Evolutionary conservation across 2,113 vertebrate species (phyloP).

Genomic region (Urocitellus parryii): DNA sequence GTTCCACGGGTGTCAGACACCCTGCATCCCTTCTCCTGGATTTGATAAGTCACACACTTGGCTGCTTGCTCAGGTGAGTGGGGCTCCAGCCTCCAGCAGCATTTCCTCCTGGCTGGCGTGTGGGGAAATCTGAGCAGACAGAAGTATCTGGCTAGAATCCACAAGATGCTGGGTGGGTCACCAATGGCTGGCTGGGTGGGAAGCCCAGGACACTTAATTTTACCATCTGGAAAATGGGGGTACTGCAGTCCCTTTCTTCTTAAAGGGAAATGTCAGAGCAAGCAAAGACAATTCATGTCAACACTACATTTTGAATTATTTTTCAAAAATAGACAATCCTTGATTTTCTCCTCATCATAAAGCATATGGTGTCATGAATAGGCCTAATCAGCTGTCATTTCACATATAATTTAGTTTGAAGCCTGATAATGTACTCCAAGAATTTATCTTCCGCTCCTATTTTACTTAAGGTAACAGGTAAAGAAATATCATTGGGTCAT

Average conservation of each 20-base stretch:
- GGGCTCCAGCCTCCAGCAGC: not conserved
- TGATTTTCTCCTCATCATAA: not conserved
- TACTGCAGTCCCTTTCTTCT: not conserved
- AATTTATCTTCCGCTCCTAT: not conserved
- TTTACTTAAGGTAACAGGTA: not conserved
- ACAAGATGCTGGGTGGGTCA: not conserved
- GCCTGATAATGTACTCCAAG: no score
- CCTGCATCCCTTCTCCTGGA: not conserved
- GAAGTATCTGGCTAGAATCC: not conserved
- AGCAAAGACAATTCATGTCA: not conserved
- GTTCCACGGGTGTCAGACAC: not conserved
- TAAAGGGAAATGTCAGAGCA: not conserved
- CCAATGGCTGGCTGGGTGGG: not conserved
- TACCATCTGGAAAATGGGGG: not conserved
- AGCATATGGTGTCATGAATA: accelerated
- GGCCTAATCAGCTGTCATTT: not conserved
- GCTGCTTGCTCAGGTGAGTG: not conserved
- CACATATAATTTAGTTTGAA: not conserved
- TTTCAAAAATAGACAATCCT: not conserved
- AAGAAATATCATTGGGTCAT: no score
- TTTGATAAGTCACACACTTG: not conserved
- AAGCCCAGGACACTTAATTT: not conserved
- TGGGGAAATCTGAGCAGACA: not conserved
- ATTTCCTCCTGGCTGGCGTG: not conserved
- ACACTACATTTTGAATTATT: not conserved